phyloP scores from a whole-genome alignment of 1,140 invertebrate species.

The Caligus rogercresseyi region DNA sequence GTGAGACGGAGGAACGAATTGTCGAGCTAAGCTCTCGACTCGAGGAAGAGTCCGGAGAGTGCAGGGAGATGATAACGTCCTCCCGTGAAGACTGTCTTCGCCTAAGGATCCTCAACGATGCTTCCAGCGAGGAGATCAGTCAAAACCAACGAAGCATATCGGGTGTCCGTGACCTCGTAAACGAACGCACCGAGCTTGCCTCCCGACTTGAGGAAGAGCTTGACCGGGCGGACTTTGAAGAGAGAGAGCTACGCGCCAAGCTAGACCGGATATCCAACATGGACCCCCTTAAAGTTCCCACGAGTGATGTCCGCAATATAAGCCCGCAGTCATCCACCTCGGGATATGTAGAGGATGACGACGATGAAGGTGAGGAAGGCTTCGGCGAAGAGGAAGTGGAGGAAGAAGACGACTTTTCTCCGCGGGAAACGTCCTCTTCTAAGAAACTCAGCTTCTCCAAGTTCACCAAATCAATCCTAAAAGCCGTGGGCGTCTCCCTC shows the following conservation, averaged over 20 bases:
- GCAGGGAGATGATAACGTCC: neutral
- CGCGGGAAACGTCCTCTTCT: neutral
- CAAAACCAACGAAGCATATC: neutral
- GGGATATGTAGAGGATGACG: neutral
- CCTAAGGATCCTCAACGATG: neutral
- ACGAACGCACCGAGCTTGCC: neutral
- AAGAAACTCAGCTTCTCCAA: conserved; percentile 9
- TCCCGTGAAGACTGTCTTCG: neutral
- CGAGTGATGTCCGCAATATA: neutral
- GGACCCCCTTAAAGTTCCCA: neutral
- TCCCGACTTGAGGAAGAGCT: neutral
- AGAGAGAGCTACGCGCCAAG: neutral
- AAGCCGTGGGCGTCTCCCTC: neutral
- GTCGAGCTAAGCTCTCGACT: conserved; percentile 44
- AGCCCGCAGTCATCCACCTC: neutral
- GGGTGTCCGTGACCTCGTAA: neutral
- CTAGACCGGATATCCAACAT: neutral
- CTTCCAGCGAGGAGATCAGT: neutral
- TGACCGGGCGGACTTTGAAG: neutral
- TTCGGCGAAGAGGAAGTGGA: neutral
- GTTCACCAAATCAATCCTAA: conserved; percentile 7
- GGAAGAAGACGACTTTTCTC: no score
- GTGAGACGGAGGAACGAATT: conserved; percentile 46
- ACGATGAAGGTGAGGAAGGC: neutral
- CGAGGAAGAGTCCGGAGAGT: conserved; percentile 21